Percentiles rank a stretch among this genome's conserved stretches.
phyloP scores from a whole-genome alignment of 92 coral and sea anemone species.

The Montipora capitata region DNA sequence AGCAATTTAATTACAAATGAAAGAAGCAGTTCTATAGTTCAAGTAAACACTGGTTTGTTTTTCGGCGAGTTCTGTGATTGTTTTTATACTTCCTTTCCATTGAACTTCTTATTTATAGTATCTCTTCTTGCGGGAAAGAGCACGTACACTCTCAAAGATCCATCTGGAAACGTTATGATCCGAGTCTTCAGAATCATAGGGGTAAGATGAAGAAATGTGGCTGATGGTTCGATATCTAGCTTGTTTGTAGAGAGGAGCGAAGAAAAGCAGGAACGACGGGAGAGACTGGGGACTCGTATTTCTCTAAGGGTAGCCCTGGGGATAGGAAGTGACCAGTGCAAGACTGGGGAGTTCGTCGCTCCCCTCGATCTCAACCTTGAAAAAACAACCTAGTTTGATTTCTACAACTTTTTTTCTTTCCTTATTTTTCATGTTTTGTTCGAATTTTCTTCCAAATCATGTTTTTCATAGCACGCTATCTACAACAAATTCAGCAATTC shows the following conservation, averaged over 20 bases:
- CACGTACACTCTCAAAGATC: slow-evolving; percentile 80
- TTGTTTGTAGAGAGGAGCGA: too few species aligned
- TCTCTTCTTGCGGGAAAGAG: slow-evolving; percentile 80
- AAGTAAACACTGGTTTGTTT: neutral
- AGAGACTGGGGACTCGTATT: too few species aligned
- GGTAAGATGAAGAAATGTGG: slow-evolving; percentile 48
- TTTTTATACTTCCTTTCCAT: neutral
- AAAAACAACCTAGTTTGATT: too few species aligned
- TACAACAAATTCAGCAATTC: slow-evolving; percentile 68
- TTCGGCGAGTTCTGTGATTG: neutral
- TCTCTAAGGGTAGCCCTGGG: too few species aligned
- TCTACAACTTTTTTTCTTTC: too few species aligned
- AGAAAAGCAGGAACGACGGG: too few species aligned
- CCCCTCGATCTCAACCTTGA: too few species aligned
- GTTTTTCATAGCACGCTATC: slow-evolving; percentile 77
- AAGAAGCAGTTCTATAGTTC: neutral
- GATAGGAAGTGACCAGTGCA: too few species aligned
- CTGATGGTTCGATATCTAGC: too few species aligned
- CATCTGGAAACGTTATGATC: slow-evolving; percentile 82
- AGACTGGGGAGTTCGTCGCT: too few species aligned
- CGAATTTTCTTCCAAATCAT: neutral
- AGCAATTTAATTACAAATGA: neutral
- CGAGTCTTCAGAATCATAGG: slow-evolving; percentile 71
- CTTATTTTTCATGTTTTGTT: too few species aligned
- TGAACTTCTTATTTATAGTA: slow-evolving; percentile 50